Evolutionary conservation across 1,140 invertebrate species (phyloP).

Genomic region (Drosophila teissieri): DNA sequence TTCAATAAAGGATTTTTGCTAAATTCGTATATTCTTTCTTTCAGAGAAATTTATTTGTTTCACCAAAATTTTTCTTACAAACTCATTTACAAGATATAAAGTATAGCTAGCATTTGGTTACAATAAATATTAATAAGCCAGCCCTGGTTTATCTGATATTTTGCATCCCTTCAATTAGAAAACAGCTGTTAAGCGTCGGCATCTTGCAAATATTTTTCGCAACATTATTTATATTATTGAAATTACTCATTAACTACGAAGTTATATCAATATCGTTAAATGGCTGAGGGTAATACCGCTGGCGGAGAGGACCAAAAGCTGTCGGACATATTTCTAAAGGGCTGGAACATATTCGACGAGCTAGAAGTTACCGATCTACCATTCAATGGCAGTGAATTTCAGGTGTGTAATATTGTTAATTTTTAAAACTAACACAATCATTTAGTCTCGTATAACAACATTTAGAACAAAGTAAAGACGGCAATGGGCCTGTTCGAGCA

Average conservation of each 20-base stretch:
- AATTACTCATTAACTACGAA: background rate
- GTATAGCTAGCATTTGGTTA: too few relatives aligned
- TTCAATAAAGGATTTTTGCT: conserved; percentile 46
- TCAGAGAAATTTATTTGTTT: background rate
- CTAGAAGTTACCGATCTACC: conserved; percentile 86
- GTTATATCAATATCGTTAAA: conserved; percentile 1
- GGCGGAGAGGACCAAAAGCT: conserved; percentile 64
- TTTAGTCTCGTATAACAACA: background rate
- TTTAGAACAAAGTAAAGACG: conserved; percentile 88
- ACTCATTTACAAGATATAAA: too few relatives aligned
- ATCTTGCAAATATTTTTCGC: conserved; percentile 4
- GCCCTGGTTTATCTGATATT: background rate
- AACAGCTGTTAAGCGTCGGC: conserved; percentile 40
- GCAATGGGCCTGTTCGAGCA: conserved; percentile 91
- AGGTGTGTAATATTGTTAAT: conserved; percentile 82
- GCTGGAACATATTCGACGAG: conserved; percentile 86
- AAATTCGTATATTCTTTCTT: background rate
- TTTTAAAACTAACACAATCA: background rate
- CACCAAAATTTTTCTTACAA: background rate
- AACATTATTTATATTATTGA: conserved; percentile 7
- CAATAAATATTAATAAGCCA: background rate
- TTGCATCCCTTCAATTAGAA: conserved; percentile 26
- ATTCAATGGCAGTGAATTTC: conserved; percentile 87
- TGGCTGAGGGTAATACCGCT: conserved; percentile 56
- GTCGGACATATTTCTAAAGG: conserved; percentile 87